Evolutionary conservation across 2,797 vertebrate species (phyloP), one percentile per base, ranked within the genome.

Genomic region (Sebastes jordani): DNA sequence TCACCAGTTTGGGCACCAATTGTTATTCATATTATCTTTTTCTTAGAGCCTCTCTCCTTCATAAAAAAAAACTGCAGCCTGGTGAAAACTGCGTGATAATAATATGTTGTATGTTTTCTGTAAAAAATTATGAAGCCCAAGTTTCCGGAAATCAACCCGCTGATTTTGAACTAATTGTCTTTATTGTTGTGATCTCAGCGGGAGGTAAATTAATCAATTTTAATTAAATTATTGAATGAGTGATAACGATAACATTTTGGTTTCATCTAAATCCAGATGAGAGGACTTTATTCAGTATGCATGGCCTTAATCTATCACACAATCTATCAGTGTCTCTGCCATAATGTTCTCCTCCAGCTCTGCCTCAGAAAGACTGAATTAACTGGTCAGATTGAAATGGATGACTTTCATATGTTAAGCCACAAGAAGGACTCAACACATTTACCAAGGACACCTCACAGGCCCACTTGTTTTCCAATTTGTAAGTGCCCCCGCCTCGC

Each of bases 361-460:
- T 72, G 72, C 70, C 76, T 82, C 78, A 75, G 73, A 89, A 85
- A 81, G 79, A 64, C 87, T 81, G 86, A 89, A 94, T 93, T 88
- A 92, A 91, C 71, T 23, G 82, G 62, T 80, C 71, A 80, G 81
- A 92, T 88, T 91, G 88, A 93, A 93, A 94, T 89, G 85, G 86
- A 94, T 89, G 89, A 86, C 89, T 92, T 93, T 91, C 88, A 91
- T 92, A 92, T 85, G 71, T 56, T 49, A 80, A 84, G 78, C 78
- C 80, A 84, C 72, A 59, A 74, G 78, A 85, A 81, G 61, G 76
- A 89, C 81, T 83, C 73, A 56, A 74, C 74, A 75, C 84, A 87
- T 83, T 88, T 78, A 84, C 85, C 73, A 84, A 81, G 81, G 84
- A 86, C 65, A 68, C 62, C 58, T 67, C 84, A 84, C 80, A 77